Evolutionary conservation across 2,888 invertebrate species (phyloP), one percentile per base, ranked within the genome.

Genomic region (Linnaemya vulpina): DNA sequence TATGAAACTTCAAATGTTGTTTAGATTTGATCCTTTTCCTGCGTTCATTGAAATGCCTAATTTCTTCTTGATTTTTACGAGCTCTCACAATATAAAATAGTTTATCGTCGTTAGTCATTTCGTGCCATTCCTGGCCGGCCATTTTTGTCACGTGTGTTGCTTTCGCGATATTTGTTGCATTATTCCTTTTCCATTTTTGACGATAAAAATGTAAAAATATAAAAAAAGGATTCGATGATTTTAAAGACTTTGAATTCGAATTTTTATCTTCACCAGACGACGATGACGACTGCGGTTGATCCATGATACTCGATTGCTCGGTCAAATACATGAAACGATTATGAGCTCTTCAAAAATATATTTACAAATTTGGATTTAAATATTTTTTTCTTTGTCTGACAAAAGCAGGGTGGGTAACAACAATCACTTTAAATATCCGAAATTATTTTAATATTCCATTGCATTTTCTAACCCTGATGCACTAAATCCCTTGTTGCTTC

Each of bases 191-290:
- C 17, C 87, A 49, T 11, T 60, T 68, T 35, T 87, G 63, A 0
- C 87, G 87, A 63, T 77, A 87, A 58, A 81, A 83, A 55, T 87
- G 73, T 38, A 87, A 68, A 46, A 86, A 87, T 22, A 87, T 68
- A 25, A 87, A 85, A 60, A 87, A 87, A 1, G 87, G 76, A 73
- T 86, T 86, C 15, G 70, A 4, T 25, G 74, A 71, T 65, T 58
- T 51, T 10, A 43, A 9, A 20, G 51, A 35, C 35, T 43, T 46
- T 3, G 4, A 4, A 9, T 38, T 35, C 1, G 20, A 17, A 1
- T 43, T 30, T 62, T n/a, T n/a, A n/a, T n/a, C n/a, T n/a, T n/a
- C n/a, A n/a, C n/a, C n/a, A n/a, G n/a, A 22, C 49, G 0, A 17
- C 1, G 51, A 35, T 22, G 17, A 25, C 20, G 7, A 20, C 46